phyloP scores from a whole-genome alignment of 2,797 vertebrate species.

The Poeciliopsis presidionis region DNA sequence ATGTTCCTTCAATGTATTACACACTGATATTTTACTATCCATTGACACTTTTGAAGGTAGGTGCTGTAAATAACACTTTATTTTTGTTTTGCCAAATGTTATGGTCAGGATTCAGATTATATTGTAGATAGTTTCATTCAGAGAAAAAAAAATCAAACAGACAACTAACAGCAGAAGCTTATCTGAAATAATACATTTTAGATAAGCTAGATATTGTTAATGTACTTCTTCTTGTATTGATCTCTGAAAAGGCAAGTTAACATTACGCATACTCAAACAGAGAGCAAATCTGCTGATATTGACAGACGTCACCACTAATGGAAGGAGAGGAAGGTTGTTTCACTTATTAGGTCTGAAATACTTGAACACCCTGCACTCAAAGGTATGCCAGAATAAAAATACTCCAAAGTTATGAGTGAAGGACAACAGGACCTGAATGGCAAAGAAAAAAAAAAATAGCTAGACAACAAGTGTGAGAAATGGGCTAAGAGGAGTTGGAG shows the following conservation, averaged over 20 bases:
- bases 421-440: neutral
- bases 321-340: neutral
- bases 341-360: neutral
- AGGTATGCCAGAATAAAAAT: neutral
- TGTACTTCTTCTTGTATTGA: neutral
- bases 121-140: neutral
- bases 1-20: neutral
- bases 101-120: neutral
- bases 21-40: neutral
- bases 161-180: neutral
- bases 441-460: neutral
- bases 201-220: neutral
- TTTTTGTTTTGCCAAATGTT: neutral
- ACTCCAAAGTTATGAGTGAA: neutral
- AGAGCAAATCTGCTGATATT: neutral
- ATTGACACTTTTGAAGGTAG: neutral
- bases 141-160: neutral
- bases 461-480: neutral
- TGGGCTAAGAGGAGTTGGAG: neutral
- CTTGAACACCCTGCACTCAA: neutral
- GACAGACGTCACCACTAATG: neutral
- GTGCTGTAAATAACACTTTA: neutral
- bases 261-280: neutral
- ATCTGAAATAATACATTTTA: neutral
- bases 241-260: neutral